Conservation (phyloP, 2,113 vertebrate species). For the Centropus bengalensis region DNA sequence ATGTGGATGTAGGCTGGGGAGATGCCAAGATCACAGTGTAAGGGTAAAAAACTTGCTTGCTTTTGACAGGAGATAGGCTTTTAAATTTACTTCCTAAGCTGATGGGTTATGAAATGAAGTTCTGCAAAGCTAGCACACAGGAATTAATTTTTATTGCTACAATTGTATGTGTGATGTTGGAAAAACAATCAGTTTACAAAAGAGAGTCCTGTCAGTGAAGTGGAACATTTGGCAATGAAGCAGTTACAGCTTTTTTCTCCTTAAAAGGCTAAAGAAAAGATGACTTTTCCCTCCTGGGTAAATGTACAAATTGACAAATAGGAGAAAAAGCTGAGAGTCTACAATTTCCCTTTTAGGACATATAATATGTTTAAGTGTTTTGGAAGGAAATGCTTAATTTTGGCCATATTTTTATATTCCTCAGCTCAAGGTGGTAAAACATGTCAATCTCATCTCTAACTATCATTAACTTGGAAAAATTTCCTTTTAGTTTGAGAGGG, state of each 20-base stretch:
- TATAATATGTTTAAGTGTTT: background rate
- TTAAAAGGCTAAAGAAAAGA: background rate
- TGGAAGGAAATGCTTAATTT: slow-evolving; percentile 21
- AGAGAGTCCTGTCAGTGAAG: background rate
- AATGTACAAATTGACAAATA: background rate
- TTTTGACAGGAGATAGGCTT: background rate
- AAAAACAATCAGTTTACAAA: background rate
- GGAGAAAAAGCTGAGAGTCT: slow-evolving; percentile 15
- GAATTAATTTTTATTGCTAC: slow-evolving; percentile 38
- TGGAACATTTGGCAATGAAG: background rate
- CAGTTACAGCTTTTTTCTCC: background rate
- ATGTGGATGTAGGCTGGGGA: slow-evolving; percentile 5
- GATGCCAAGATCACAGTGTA: background rate
- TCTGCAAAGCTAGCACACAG: slow-evolving; percentile 1
- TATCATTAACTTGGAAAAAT: background rate
- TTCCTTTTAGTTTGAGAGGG: background rate
- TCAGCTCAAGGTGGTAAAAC: background rate
- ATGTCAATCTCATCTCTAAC: background rate
- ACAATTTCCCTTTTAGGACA: background rate
- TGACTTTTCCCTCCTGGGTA: background rate
- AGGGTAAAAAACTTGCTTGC: background rate
- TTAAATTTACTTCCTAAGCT: background rate
- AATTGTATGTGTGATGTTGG: background rate
- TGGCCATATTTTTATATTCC: slow-evolving; percentile 16
- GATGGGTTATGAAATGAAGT: slow-evolving; percentile 18